A percentile compares a stretch with the other conserved stretches of the same genome.
These are phyloP conservation scores for Apeltes quadracus DNA, from an alignment of 2,113 vertebrate genomes.

Conservation along the genomic window DNA sequence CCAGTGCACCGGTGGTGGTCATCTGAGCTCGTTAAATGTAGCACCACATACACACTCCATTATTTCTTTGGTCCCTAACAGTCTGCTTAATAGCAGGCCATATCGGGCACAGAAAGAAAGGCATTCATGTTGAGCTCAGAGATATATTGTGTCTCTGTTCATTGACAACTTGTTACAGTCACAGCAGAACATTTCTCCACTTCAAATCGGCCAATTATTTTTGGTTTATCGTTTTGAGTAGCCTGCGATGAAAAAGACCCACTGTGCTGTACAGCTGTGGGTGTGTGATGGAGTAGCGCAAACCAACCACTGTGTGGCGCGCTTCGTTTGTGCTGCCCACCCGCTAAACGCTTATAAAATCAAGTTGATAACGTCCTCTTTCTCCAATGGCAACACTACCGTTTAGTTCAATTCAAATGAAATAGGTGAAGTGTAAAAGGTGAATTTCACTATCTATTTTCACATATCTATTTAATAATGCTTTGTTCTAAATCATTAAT, in stretches of 20 bases:
- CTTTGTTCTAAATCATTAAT: too few relatives aligned
- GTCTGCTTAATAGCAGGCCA: not conserved
- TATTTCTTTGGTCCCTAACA: not conserved
- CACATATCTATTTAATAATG: too few relatives aligned
- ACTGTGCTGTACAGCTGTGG: not conserved
- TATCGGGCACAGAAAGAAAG: not conserved
- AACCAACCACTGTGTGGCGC: not conserved
- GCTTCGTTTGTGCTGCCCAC: not conserved
- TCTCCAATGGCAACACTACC: too few relatives aligned
- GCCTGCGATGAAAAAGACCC: not conserved
- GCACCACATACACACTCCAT: not conserved
- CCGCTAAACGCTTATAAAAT: too few relatives aligned
- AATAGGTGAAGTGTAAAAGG: too few relatives aligned
- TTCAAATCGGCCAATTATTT: not conserved
- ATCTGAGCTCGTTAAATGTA: not conserved
- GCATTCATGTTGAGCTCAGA: not conserved
- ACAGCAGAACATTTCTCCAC: not conserved
- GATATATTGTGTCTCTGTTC: not conserved
- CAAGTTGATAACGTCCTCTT: too few relatives aligned
- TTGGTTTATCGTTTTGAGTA: not conserved
- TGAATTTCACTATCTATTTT: too few relatives aligned
- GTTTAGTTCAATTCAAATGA: too few relatives aligned
- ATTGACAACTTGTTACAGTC: not conserved
- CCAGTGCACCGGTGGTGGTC: not conserved
- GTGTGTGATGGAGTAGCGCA: not conserved